These are phyloP conservation scores for Aphelinus atriplicis DNA, from an alignment of 1,140 invertebrate species.

Conservation along the genomic window DNA sequence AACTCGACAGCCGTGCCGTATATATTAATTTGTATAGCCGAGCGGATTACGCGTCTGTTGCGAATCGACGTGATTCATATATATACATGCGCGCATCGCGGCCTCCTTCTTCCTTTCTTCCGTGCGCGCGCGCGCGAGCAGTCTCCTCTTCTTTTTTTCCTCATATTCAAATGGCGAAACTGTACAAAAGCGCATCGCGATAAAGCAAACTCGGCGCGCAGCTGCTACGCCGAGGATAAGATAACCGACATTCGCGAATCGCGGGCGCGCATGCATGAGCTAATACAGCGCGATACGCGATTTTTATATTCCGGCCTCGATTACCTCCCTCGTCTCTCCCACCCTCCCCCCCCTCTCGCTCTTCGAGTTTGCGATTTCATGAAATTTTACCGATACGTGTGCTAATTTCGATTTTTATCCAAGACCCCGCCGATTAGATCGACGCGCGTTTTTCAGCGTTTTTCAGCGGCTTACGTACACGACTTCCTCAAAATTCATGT, in stretches of 20 bases:
- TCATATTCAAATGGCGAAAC: conserved; percentile 22
- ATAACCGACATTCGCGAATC: conserved; percentile 14
- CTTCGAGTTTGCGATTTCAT: no score
- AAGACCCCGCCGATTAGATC: no score
- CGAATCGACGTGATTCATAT: conserved; percentile 10
- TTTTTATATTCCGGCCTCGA: not conserved
- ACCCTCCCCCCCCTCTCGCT: no score
- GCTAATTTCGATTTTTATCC: no score
- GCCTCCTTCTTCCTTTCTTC: not conserved
- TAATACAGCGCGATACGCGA: conserved; percentile 25
- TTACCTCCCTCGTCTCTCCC: no score
- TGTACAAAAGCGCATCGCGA: conserved; percentile 11
- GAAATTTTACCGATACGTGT: no score
- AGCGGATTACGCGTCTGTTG: not conserved
- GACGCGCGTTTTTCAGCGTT: no score
- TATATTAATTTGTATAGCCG: not conserved
- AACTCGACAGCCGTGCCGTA: not conserved
- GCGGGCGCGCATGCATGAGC: conserved; percentile 15
- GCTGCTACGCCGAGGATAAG: conserved; percentile 21
- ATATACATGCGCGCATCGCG: not conserved
- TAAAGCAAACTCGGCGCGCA: conserved; percentile 15
- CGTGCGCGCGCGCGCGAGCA: no score
- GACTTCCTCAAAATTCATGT: no score
- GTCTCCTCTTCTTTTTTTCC: not conserved
- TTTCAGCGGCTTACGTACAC: no score